A percentile compares a stretch with the other conserved stretches of the same genome.
Evolutionary conservation across 1,140 invertebrate genomes (phyloP).

Genomic region (Nebria ingens): DNA sequence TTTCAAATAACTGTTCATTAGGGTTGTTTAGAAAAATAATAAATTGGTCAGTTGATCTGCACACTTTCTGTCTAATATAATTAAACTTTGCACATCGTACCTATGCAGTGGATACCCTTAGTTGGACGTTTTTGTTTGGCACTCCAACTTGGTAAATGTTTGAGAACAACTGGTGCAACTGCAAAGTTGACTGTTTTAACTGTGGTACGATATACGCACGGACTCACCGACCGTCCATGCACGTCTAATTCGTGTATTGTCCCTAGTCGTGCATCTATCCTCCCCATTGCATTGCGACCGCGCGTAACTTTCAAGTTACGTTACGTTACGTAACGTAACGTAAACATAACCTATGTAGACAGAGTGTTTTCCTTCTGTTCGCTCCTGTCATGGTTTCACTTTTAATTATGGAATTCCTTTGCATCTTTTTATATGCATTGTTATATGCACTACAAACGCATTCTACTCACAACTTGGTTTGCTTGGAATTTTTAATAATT

Average conservation of each 20-base stretch:
- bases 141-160: no score
- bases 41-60: no score
- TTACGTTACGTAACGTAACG: no score
- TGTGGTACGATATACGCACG: neutral
- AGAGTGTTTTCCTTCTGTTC: neutral
- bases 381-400: constrained; percentile 5
- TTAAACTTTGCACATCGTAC: no score
- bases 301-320: neutral
- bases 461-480: no score
- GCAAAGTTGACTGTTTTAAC: neutral
- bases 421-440: constrained; percentile 3
- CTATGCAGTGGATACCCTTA: no score
- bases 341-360: neutral
- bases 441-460: no score
- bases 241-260: constrained; percentile 5
- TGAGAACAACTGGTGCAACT: neutral
- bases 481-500: no score
- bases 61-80: no score
- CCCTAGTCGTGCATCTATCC: neutral
- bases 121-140: no score
- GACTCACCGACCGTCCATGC: neutral
- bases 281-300: neutral
- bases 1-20: no score
- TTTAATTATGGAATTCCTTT: constrained; percentile 4
- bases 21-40: no score